Conservation (phyloP, 2,113 vertebrate species). For the Nannospalax galili region DNA sequence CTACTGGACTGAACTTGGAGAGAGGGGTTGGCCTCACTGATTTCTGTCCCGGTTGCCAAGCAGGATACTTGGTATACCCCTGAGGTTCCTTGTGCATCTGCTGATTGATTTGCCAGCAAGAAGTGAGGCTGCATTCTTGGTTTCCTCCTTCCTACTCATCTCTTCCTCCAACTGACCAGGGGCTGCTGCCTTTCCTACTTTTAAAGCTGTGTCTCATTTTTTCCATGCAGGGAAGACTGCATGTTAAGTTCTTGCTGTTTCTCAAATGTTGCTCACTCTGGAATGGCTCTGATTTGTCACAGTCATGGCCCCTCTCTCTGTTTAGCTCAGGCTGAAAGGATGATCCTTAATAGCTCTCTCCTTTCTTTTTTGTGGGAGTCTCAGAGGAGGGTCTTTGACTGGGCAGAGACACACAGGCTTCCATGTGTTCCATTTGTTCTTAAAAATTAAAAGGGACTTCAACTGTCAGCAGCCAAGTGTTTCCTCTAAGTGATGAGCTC, state of each 20-base stretch:
- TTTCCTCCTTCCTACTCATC: neutral
- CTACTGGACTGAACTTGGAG: neutral
- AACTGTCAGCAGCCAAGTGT: neutral
- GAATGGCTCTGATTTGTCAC: slow-evolving; percentile 38
- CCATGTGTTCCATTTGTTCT: slow-evolving; percentile 2
- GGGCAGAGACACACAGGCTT: neutral
- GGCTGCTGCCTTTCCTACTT: neutral
- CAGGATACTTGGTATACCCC: neutral
- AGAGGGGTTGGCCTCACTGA: neutral
- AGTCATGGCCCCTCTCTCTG: neutral
- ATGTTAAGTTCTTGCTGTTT: neutral
- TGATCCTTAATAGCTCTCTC: neutral
- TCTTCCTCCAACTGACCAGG: neutral
- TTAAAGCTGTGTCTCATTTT: slow-evolving; percentile 24
- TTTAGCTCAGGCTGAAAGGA: neutral
- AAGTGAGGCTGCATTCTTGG: neutral
- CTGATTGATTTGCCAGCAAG: neutral
- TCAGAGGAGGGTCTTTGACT: neutral
- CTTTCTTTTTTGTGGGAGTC: neutral
- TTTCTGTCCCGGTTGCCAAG: too few species aligned
- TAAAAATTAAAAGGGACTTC: neutral
- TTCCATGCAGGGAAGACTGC: neutral
- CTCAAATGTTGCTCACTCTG: neutral
- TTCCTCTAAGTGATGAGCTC: slow-evolving; percentile 35
- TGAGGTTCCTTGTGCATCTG: neutral